phyloP scores from a whole-genome alignment of 2,113 vertebrate species.

The Nothocercus nigrocapillus region DNA sequence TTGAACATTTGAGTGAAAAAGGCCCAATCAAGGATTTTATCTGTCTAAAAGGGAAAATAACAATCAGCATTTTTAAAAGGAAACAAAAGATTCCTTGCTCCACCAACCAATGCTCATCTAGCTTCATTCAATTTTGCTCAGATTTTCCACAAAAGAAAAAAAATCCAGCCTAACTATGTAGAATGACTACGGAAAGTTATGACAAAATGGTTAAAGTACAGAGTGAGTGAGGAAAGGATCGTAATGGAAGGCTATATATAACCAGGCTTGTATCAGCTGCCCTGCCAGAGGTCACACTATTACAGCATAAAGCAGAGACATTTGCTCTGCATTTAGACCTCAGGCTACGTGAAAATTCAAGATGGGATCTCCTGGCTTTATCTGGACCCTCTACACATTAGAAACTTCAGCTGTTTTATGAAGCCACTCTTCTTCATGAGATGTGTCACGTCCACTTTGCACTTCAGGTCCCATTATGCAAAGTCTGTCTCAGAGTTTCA shows the following conservation, averaged over 20 bases:
- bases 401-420: neutral
- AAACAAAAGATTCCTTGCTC: neutral
- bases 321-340: neutral
- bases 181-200: neutral
- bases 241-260: neutral
- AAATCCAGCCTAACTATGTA: neutral
- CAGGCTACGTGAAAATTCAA: neutral
- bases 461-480: neutral
- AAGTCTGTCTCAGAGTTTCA: neutral
- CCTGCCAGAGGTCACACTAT: neutral
- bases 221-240: neutral
- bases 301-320: neutral
- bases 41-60: neutral
- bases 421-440: neutral
- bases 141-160: neutral
- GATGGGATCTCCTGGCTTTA: neutral
- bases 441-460: accelerated
- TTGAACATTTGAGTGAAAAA: neutral
- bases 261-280: neutral
- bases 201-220: neutral
- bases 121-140: neutral
- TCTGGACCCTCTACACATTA: neutral
- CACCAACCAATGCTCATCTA: neutral
- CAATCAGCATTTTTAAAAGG: neutral
- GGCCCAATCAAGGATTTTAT: neutral